Conservation (phyloP, 2,888 invertebrate species). For the Rhagium mordax region DNA sequence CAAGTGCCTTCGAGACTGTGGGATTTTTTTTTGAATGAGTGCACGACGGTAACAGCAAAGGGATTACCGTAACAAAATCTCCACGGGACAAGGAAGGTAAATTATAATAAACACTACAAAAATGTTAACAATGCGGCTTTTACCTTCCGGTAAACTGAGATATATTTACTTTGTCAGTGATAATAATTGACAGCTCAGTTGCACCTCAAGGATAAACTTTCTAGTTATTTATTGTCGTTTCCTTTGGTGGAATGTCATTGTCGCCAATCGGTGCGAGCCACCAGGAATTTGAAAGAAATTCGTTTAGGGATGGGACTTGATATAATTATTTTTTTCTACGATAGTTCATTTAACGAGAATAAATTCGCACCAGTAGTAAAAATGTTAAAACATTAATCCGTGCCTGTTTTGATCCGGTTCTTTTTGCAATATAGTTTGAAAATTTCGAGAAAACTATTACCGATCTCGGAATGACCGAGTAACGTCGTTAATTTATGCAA, state of each 20-base stretch:
- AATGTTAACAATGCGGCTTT: constrained; percentile 47
- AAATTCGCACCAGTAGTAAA: no score
- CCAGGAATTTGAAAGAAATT: background rate
- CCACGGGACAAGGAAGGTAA: constrained; percentile 43
- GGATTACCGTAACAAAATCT: constrained; percentile 46
- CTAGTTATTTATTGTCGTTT: constrained; percentile 22
- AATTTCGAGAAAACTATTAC: no score
- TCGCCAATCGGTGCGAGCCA: background rate
- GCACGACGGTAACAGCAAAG: constrained; percentile 34
- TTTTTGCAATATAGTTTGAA: no score
- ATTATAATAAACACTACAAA: constrained; percentile 48
- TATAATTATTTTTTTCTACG: no score
- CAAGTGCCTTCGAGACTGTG: constrained; percentile 3
- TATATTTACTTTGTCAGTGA: constrained; percentile 52
- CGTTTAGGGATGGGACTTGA: no score
- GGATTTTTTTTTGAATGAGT: constrained; percentile 32
- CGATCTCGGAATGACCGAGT: no score
- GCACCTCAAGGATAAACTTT: constrained; percentile 37
- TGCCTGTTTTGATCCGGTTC: no score
- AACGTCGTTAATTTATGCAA: no score
- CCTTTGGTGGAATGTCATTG: background rate
- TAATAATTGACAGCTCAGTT: constrained; percentile 52
- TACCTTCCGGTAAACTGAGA: constrained; percentile 39
- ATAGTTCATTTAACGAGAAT: no score
- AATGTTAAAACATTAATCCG: no score